These are phyloP conservation scores for Amphimedon queenslandica DNA, from an alignment of 37 sponge, comb jelly and placozoan species.

Conservation along the genomic window DNA sequence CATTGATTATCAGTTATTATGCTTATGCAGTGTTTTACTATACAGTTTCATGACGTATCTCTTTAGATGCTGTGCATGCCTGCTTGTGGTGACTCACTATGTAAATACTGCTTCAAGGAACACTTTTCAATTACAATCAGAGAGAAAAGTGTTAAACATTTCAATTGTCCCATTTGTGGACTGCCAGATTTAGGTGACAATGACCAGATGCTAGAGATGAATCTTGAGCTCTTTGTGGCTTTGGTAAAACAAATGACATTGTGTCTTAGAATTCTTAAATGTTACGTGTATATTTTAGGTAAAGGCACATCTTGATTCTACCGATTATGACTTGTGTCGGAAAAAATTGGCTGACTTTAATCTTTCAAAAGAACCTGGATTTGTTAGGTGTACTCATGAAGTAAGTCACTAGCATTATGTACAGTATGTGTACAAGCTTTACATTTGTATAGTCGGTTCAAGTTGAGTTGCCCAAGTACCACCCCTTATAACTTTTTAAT, in stretches of 20 bases:
- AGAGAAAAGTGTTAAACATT: slow-evolving; percentile 65
- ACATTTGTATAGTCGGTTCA: too few relatives aligned
- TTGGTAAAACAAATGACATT: too few relatives aligned
- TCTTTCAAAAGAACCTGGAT: slow-evolving; percentile 55
- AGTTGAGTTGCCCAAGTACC: too few relatives aligned
- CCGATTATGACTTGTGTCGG: slow-evolving; percentile 43
- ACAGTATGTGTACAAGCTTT: too few relatives aligned
- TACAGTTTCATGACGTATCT: too few relatives aligned
- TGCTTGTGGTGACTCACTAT: slow-evolving; percentile 55
- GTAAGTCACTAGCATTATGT: too few relatives aligned
- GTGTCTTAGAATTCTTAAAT: too few relatives aligned
- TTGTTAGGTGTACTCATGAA: slow-evolving; percentile 75
- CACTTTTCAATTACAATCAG: slow-evolving; percentile 54
- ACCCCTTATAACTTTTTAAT: too few relatives aligned
- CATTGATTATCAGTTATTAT: too few relatives aligned
- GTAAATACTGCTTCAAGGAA: slow-evolving; percentile 62
- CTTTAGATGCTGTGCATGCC: slow-evolving; percentile 68
- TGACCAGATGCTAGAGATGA: slow-evolving; percentile 41
- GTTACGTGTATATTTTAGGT: too few relatives aligned
- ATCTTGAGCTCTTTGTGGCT: slow-evolving; percentile 37
- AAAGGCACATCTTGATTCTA: slow-evolving; percentile 16
- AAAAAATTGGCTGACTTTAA: slow-evolving; percentile 72
- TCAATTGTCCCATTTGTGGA: slow-evolving; percentile 72
- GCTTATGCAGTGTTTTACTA: too few relatives aligned
- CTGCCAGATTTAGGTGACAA: slow-evolving; percentile 64